These are phyloP conservation scores for Hoplias malabaricus DNA, from an alignment of 2,113 vertebrate genomes.

Conservation along the genomic window DNA sequence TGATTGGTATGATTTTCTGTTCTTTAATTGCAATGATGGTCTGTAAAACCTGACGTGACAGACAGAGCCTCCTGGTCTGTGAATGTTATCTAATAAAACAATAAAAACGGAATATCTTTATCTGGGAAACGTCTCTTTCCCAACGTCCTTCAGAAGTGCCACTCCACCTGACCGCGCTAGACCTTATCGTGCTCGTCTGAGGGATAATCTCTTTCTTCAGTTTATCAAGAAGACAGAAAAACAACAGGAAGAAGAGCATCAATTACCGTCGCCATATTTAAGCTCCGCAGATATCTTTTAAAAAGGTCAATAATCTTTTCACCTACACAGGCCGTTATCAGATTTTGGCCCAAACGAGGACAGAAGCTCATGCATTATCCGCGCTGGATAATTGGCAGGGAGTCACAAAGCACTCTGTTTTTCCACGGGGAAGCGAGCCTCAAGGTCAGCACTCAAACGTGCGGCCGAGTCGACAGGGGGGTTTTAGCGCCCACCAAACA, in stretches of 20 bases:
- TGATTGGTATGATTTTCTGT: too few species aligned
- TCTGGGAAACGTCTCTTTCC: not conserved
- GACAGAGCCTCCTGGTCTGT: too few species aligned
- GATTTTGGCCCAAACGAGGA: constrained; percentile 82
- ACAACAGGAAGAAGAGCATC: constrained; percentile 77
- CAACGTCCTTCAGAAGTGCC: constrained; percentile 39
- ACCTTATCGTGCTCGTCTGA: constrained; percentile 55
- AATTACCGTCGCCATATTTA: constrained; percentile 83
- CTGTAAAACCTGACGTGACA: too few species aligned
- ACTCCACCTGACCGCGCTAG: constrained; percentile 34
- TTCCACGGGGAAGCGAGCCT: constrained; percentile 76
- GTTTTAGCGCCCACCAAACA: constrained; percentile 84
- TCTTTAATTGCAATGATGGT: too few species aligned
- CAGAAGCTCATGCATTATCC: constrained; percentile 86
- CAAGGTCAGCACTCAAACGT: constrained; percentile 84
- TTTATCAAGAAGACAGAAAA: constrained; percentile 68
- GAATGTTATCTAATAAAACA: not conserved
- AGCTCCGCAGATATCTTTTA: constrained; percentile 83
- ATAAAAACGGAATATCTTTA: not conserved
- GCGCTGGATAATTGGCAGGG: constrained; percentile 81
- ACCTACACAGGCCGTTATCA: constrained; percentile 85
- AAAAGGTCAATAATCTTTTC: constrained; percentile 93
- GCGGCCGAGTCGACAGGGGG: constrained; percentile 79
- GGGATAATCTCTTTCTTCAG: constrained; percentile 79
- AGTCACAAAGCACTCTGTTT: constrained; percentile 80